A percentile compares a stretch with the other conserved stretches of the same genome.
phyloP scores from a whole-genome alignment of 2,113 vertebrate genomes.

The Microtus oregoni region DNA sequence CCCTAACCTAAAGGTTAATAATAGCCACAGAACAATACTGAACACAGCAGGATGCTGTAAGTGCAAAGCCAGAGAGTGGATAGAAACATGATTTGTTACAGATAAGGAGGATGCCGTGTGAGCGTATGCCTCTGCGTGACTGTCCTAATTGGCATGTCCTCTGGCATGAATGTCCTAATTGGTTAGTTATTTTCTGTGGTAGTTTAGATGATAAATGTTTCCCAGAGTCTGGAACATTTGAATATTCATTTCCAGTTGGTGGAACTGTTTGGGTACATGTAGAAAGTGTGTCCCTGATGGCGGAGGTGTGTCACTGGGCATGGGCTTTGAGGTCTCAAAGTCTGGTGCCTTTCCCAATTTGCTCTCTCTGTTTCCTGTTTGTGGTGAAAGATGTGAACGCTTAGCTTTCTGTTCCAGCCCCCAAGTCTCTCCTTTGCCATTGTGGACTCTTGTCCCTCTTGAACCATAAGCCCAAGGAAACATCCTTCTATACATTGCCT shows the following conservation, averaged over 20 bases:
- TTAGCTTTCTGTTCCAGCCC: not conserved
- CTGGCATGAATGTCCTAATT: not conserved
- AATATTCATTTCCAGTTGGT: not conserved
- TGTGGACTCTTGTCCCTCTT: not conserved
- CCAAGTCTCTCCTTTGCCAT: not conserved
- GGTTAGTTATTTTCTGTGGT: not conserved
- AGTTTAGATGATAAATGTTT: not conserved
- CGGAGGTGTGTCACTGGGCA: not conserved
- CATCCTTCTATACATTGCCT: not conserved
- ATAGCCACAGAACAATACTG: not conserved
- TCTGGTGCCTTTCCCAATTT: not conserved
- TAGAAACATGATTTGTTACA: not conserved
- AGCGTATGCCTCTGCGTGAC: not conserved
- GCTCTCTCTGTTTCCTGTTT: not conserved
- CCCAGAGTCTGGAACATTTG: not conserved
- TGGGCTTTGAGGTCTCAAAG: not conserved
- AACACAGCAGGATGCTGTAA: not conserved
- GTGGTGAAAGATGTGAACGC: no score
- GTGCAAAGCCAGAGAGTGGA: not conserved
- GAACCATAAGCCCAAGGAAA: not conserved
- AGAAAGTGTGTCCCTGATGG: not conserved
- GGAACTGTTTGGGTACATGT: not conserved
- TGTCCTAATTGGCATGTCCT: no score
- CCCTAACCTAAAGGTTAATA: not conserved
- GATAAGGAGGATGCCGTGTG: not conserved